Evolutionary conservation across 2,797 vertebrate species (phyloP), one percentile per base, ranked within the genome.

Genomic region (Gymnopithys bicolor): DNA sequence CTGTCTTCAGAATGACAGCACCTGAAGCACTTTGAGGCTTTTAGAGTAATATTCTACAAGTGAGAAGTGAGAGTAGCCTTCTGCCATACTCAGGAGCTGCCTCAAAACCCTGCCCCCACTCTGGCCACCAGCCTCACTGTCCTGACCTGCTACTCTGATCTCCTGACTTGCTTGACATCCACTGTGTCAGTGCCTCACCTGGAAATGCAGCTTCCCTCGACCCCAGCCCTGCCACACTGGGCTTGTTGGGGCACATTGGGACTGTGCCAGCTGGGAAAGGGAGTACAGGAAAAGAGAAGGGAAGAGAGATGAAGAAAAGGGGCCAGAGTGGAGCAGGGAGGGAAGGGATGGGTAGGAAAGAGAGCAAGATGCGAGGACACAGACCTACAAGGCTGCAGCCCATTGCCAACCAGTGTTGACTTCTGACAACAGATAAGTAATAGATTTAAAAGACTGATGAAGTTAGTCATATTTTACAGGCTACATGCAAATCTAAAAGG

Each of bases 71-170:
- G 8, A 48, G 11, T 17, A 48, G 8, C n/a, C 18, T 59, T 16
- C 19, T 3, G 2, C 16, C 5, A 0, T 23, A 10, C 25, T 35
- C 0, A 0, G 13, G 10, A 55, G 22, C 4, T 3, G 6, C 11
- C 49, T 74, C 11, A 5, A 7, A 19, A 28, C 23, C 39, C 27
- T 0, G 0, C 3, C 8, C 15, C 19, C 1, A 2, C 11, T 39
- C 27, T 5, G 5, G 19, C n/a, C 21, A 32, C 46, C 15, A 19
- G 15, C 15, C 32, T 39, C 14, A 10, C 10, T 53, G 14, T 21
- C 27, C 27, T 32, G 14, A 53, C 33, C 25, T 32, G 5, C 24
- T 0, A 0, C 11, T 11, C 32, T 3, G 1, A 24, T 18, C 0
- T 2, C 14, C 9, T 0, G 0, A 33, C 14, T 43, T 7, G 11